Conservation (phyloP, 2,113 vertebrate genomes). For the Nothocercus nigrocapillus region DNA sequence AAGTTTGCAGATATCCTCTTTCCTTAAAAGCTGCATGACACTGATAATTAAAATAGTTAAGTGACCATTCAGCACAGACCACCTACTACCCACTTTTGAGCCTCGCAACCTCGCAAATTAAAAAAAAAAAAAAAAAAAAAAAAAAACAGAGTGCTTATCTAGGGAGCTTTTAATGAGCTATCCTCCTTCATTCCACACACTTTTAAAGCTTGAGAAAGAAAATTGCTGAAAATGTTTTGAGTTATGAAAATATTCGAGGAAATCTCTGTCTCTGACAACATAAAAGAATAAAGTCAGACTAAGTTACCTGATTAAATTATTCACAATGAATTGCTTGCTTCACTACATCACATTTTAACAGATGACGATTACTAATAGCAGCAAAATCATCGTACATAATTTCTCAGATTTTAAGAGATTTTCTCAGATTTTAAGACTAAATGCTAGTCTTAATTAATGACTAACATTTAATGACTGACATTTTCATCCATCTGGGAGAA, state of each 20-base stretch:
- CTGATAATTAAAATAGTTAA: not conserved
- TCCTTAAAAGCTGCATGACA: not conserved
- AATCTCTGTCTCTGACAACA: conserved; percentile 18
- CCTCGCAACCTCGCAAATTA: not conserved
- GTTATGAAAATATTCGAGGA: conserved; percentile 1
- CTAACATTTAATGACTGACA: conserved; percentile 1
- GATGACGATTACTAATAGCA: conserved; percentile 37
- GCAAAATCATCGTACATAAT: conserved; percentile 9
- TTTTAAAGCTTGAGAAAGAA: conserved; percentile 3
- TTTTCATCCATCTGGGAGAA: conserved; percentile 11
- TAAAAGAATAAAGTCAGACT: conserved; percentile 24
- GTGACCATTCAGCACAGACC: not conserved
- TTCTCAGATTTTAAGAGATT: conserved; percentile 2
- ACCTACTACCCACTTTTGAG: not conserved
- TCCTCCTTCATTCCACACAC: not conserved
- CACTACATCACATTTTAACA: conserved; percentile 13
- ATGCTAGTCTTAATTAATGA: not conserved
- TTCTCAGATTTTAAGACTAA: not conserved
- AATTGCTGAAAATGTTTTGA: not conserved
- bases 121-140: not conserved
- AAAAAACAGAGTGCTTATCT: not conserved
- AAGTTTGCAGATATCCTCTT: not conserved
- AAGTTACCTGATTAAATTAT: conserved; percentile 45
- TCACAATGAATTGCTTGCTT: conserved; percentile 36
- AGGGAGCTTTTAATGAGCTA: not conserved